Conservation (phyloP, 1,140 invertebrate species). For the Macrobrachium nipponense region DNA sequence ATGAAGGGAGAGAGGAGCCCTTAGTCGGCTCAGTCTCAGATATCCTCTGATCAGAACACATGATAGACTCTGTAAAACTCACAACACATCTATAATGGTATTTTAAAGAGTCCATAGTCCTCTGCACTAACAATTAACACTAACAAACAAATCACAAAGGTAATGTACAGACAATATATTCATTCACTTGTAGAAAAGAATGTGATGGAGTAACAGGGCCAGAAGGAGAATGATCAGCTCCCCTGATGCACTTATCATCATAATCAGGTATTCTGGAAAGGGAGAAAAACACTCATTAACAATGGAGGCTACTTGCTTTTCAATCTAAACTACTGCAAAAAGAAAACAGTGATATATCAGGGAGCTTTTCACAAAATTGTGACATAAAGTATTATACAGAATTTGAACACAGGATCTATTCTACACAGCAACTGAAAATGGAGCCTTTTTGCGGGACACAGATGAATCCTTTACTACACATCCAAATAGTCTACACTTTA, state of each 20-base stretch:
- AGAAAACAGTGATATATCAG: too few relatives aligned
- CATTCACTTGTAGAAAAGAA: constrained; percentile 49
- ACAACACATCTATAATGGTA: constrained; percentile 60
- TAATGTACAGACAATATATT: constrained; percentile 39
- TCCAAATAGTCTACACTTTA: too few relatives aligned
- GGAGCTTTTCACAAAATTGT: too few relatives aligned
- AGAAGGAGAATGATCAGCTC: constrained; percentile 19
- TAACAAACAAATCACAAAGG: constrained; percentile 59
- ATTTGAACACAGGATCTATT: too few relatives aligned
- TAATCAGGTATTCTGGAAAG: constrained; percentile 41
- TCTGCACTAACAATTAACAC: constrained; percentile 61
- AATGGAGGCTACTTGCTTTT: too few relatives aligned
- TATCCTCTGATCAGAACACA: constrained; percentile 46
- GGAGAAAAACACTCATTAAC: background rate
- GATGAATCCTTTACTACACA: too few relatives aligned
- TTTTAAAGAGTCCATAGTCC: constrained; percentile 45
- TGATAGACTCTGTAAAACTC: constrained; percentile 60
- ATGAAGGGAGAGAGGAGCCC: background rate
- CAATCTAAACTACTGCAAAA: too few relatives aligned
- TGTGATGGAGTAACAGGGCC: constrained; percentile 50
- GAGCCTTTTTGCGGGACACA: too few relatives aligned
- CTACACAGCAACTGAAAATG: too few relatives aligned
- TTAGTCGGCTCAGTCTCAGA: background rate
- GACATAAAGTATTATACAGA: too few relatives aligned
- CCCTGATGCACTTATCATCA: constrained; percentile 40